phyloP scores from a whole-genome alignment of 2,113 vertebrate species.

The Sylvia atricapilla region DNA sequence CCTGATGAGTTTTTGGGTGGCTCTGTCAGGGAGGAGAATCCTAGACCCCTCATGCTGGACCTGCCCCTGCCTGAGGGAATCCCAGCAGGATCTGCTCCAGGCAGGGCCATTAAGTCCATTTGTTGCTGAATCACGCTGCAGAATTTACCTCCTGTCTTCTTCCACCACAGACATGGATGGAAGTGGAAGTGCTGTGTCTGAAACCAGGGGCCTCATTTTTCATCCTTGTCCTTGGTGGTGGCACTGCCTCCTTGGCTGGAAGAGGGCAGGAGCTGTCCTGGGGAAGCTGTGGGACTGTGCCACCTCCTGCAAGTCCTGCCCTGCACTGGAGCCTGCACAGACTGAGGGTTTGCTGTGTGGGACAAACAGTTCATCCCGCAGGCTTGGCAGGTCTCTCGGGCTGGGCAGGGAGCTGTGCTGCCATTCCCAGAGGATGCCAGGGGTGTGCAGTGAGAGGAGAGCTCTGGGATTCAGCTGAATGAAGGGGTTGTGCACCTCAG shows the following conservation, averaged over 20 bases:
- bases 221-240: not conserved
- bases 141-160: not conserved
- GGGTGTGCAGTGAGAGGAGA: not conserved
- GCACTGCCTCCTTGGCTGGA: not conserved
- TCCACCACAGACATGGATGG: accelerated
- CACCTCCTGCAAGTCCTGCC: not conserved
- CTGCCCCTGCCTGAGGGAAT: not conserved
- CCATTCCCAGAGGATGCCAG: not conserved
- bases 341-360: not conserved
- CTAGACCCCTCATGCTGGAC: not conserved
- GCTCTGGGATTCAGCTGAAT: not conserved
- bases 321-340: not conserved
- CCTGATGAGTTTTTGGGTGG: not conserved
- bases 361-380: not conserved
- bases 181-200: not conserved
- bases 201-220: not conserved
- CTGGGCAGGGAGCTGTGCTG: not conserved
- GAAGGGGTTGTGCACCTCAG: not conserved
- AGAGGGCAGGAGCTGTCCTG: not conserved
- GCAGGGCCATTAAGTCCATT: not conserved
- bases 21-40: not conserved
- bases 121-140: not conserved
- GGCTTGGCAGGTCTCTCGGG: not conserved
- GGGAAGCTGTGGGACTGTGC: not conserved
- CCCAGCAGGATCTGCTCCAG: not conserved